These are phyloP conservation scores for Papilio machaon DNA, from an alignment of 1,140 invertebrate genomes.

Conservation along the genomic window DNA sequence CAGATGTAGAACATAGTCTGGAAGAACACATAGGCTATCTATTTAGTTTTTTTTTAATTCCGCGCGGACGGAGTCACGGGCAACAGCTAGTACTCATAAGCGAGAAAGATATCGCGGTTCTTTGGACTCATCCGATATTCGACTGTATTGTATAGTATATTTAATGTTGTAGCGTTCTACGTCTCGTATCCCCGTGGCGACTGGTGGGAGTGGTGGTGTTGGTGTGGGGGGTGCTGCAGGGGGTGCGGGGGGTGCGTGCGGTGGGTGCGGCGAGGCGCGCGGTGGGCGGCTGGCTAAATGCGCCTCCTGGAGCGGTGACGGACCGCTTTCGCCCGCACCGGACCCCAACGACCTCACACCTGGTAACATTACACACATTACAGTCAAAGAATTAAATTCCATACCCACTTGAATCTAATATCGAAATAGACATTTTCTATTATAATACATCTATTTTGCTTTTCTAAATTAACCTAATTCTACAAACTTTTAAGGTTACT, in stretches of 20 bases:
- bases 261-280: slow-evolving; percentile 46
- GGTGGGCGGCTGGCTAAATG: slow-evolving; percentile 80
- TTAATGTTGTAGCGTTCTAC: slow-evolving; percentile 59
- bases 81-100: too few relatives aligned
- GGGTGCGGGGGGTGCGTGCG: slow-evolving; percentile 38
- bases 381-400: neutral
- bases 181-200: slow-evolving; percentile 69
- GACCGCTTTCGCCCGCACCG: slow-evolving; percentile 53
- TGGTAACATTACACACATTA: slow-evolving; percentile 49
- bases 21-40: too few relatives aligned
- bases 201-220: neutral
- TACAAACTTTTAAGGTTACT: too few relatives aligned
- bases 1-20: too few relatives aligned
- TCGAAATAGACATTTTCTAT: too few relatives aligned
- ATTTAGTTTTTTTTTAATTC: too few relatives aligned
- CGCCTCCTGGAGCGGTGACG: slow-evolving; percentile 82
- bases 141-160: neutral
- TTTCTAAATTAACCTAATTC: too few relatives aligned
- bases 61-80: too few relatives aligned
- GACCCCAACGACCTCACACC: slow-evolving; percentile 71
- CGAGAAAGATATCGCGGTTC: too few relatives aligned
- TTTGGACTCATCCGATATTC: too few relatives aligned
- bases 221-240: neutral
- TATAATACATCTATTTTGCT: too few relatives aligned
- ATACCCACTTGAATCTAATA: neutral